These are phyloP conservation scores for Eurosta solidaginis DNA, from an alignment of 1,140 invertebrate genomes.

Conservation along the genomic window DNA sequence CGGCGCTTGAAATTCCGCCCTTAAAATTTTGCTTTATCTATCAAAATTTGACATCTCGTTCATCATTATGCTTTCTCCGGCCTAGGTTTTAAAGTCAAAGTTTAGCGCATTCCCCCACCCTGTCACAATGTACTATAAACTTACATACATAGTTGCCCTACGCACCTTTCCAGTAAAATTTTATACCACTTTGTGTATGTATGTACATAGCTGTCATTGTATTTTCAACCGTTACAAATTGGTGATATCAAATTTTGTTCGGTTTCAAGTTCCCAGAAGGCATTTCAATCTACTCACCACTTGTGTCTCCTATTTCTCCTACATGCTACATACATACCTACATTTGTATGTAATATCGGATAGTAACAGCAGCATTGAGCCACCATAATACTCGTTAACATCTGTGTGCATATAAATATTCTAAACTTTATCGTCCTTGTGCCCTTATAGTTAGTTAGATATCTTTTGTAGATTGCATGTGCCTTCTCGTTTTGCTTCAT, in stretches of 20 bases:
- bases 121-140: neutral
- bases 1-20: too few species aligned
- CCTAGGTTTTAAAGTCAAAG: too few species aligned
- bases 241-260: conserved; percentile 4
- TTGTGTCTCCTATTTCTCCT: neutral
- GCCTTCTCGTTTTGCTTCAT: conserved; percentile 6
- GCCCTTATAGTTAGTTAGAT: neutral
- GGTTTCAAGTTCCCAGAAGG: neutral
- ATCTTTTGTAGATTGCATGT: neutral
- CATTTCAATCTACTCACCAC: neutral
- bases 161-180: too few species aligned
- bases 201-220: too few species aligned
- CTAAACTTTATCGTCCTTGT: neutral
- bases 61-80: neutral
- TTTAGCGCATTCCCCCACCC: neutral
- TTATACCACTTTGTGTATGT: too few species aligned
- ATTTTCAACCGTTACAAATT: neutral
- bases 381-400: neutral
- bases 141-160: neutral
- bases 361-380: neutral
- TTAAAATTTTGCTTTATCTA: too few species aligned
- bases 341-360: neutral
- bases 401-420: neutral
- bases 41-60: conserved; percentile 49
- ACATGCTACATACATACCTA: too few species aligned